Base-by-base conservation (phyloP, 2,888 invertebrate species). In the Drosophila mettleri region DNA sequence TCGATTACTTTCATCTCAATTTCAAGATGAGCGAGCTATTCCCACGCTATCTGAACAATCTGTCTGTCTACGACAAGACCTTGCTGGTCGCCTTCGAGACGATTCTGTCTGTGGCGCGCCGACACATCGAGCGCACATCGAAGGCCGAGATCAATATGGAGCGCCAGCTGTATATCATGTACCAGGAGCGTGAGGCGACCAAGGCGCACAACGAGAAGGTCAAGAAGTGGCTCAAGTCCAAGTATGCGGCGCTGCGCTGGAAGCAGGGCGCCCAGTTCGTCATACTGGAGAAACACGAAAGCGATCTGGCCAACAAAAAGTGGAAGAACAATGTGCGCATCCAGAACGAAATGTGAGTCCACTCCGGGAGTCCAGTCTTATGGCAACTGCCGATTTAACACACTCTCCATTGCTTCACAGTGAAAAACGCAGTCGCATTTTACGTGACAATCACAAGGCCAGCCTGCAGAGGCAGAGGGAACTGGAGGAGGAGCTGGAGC, bases 381-480 rank as follows among this genome's bases (percentile, higher is more conserved):
- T 24, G 14, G 2, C 29, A 20, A 1, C 5, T 5, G 3, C 8
- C 9, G 6, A n/a, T 20, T 18, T 18, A 14, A 9, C 29, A 4
- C 45, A 18, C 18, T 48, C 20, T 33, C 33, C 24, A 16, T 14
- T 3, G 6, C 12, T 7, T 0, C 18, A 5, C 31, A 92, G 92
- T 49, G 76, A 80, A 7, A 85, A 84, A 33, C 90, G 91, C 0
- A 86, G 85, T 49, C 80, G 80, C 9, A 78, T 70, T 7, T 85
- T 92, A 57, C 78, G 79, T 0, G 65, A 63, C 3, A 86, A 90
- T 18, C 87, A 89, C 55, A 69, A 67, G 10, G 52, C 71, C 8
- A 91, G 90, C 59, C 12, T 82, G 6, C 43, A 65, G 0, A 87
- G 78, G n/a, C 90, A 91, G 60, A 86, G 84, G 16, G 88, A 87